Evolutionary conservation across 2,113 vertebrate species (phyloP).

Genomic region (Eleginops maclovinus): DNA sequence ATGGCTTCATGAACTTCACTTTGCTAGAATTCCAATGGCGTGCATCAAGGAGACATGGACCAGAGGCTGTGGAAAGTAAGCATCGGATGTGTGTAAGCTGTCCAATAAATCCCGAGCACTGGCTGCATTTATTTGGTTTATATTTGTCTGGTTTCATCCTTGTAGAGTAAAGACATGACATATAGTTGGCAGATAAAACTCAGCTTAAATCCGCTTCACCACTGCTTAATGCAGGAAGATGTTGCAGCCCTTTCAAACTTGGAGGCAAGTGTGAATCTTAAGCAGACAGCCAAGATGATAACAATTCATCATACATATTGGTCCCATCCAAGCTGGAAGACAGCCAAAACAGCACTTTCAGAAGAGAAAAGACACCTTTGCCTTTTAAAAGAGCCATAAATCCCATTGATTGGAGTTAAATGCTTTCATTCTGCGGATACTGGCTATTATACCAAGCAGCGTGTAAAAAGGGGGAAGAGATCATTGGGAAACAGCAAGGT

Average conservation of each 20-base stretch:
- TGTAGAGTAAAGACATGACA: conserved; percentile 45
- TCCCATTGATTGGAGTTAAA: conserved; percentile 82
- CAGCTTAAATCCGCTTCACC: conserved; percentile 53
- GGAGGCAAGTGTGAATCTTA: conserved; percentile 65
- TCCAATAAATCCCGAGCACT: conserved; percentile 27
- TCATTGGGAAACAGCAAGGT: conserved; percentile 73
- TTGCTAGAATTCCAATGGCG: conserved; percentile 9
- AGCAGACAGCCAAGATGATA: conserved; percentile 72
- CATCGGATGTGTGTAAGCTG: conserved; percentile 34
- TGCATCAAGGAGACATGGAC: conserved; percentile 2
- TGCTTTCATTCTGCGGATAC: conserved; percentile 78
- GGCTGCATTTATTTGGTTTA: conserved; percentile 56
- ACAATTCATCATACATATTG: conserved; percentile 79
- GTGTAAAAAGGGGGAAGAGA: conserved; percentile 75
- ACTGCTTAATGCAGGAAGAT: conserved; percentile 57
- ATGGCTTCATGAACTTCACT: conserved; percentile 44
- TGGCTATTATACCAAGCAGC: conserved; percentile 71
- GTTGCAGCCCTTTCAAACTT: conserved; percentile 58
- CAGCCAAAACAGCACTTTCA: conserved; percentile 82
- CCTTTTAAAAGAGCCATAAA: conserved; percentile 80
- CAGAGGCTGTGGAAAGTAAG: conserved; percentile 20
- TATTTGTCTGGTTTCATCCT: conserved; percentile 60
- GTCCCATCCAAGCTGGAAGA: conserved; percentile 71
- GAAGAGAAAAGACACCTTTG: conserved; percentile 82
- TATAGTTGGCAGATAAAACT: conserved; percentile 55